Conservation (phyloP, 2,888 invertebrate species). For the Apamea crenata region DNA sequence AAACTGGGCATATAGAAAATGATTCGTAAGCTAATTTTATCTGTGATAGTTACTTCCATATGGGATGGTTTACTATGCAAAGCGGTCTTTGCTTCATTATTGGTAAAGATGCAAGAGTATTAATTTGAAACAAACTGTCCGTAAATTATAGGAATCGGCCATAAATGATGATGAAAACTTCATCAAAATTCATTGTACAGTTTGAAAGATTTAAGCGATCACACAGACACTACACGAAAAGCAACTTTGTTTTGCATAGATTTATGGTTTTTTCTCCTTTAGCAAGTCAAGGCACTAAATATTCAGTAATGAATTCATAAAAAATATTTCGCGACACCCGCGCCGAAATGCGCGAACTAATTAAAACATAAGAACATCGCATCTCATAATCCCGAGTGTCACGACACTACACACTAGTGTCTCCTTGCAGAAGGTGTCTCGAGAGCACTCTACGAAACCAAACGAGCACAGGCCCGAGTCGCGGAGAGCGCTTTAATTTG, state of each 20-base stretch:
- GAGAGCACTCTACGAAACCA: constrained; percentile 67
- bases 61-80: too few relatives aligned
- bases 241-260: not conserved
- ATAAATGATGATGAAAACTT: not conserved
- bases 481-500: constrained; percentile 65
- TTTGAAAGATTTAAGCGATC: not conserved
- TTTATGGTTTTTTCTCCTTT: not conserved
- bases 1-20: not conserved
- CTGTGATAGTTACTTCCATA: not conserved
- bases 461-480: constrained; percentile 51
- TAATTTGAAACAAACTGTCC: not conserved
- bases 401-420: constrained; percentile 66
- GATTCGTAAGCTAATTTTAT: too few relatives aligned
- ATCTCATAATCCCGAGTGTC: constrained; percentile 62
- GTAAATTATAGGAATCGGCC: too few relatives aligned
- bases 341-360: constrained; percentile 55
- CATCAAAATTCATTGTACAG: not conserved
- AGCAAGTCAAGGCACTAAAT: not conserved
- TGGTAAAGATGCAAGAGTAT: not conserved
- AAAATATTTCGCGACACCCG: not conserved
- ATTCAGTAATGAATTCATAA: not conserved
- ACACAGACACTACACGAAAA: not conserved
- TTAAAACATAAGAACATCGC: constrained; percentile 66
- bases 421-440: constrained; percentile 50
- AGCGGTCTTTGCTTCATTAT: not conserved